Evolutionary conservation across 92 coral and sea anemone species (phyloP).

Genomic region (Meandrina meandrites): DNA sequence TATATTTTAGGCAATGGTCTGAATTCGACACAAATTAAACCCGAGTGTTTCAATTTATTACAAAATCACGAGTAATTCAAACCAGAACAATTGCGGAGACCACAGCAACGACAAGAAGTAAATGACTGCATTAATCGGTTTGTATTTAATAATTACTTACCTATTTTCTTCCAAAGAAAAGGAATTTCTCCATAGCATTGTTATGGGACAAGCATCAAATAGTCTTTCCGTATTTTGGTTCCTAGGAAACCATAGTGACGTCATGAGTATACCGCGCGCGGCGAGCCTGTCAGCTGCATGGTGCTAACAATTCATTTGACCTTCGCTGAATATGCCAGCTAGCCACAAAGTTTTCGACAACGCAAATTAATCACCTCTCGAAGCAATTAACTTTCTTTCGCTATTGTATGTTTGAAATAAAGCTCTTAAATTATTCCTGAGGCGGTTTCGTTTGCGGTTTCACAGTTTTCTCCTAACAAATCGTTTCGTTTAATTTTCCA

Average conservation of each 20-base stretch:
- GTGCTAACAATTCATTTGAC: not conserved
- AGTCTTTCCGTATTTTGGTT: not conserved
- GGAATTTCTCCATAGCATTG: constrained; percentile 25
- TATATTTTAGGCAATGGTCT: constrained; percentile 8
- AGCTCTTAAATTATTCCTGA: constrained; percentile 26
- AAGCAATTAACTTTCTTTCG: constrained; percentile 36
- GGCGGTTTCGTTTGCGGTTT: constrained; percentile 1
- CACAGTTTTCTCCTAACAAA: not conserved
- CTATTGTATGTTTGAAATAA: not conserved
- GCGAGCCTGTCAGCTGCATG: not conserved
- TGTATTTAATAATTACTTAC: constrained; percentile 36
- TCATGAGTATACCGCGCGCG: not conserved
- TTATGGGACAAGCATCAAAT: not conserved
- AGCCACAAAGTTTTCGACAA: constrained; percentile 16
- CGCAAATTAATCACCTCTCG: constrained; percentile 19
- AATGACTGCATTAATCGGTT: constrained; percentile 13
- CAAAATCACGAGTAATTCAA: not conserved
- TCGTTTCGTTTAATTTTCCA: not conserved
- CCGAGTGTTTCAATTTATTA: not conserved
- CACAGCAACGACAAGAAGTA: not conserved
- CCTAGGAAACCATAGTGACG: constrained; percentile 34
- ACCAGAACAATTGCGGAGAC: not conserved
- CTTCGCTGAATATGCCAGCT: constrained; percentile 17
- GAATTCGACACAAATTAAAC: constrained; percentile 7
- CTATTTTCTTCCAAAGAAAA: not conserved